These are phyloP conservation scores for Oxyteleia sp. DNA, from an alignment of 2,888 invertebrate species.

Conservation along the genomic window DNA sequence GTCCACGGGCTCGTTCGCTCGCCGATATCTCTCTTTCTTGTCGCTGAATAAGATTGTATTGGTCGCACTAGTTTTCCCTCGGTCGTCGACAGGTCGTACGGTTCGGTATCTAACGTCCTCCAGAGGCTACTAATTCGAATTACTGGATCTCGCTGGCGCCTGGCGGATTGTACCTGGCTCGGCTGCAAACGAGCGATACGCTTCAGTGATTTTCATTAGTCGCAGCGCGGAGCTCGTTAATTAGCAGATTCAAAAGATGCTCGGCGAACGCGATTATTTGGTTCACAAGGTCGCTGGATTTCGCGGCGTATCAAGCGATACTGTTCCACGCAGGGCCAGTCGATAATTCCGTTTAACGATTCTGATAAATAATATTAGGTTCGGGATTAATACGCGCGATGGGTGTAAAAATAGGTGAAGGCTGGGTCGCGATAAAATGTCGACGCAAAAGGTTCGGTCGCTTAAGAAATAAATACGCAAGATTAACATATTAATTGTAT, in stretches of 20 bases:
- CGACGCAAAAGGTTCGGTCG: too few relatives aligned
- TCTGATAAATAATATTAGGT: neutral
- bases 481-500: too few relatives aligned
- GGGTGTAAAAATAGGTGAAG: neutral
- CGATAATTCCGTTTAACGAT: neutral
- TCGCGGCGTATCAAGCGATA: constrained; percentile 10
- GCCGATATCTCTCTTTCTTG: constrained; percentile 46
- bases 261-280: constrained; percentile 41
- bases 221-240: constrained; percentile 63
- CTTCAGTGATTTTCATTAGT: constrained; percentile 66
- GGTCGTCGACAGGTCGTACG: constrained; percentile 66
- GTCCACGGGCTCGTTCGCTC: constrained; percentile 26
- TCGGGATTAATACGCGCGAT: neutral
- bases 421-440: neutral
- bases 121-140: constrained; percentile 64
- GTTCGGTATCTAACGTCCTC: constrained; percentile 60
- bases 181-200: constrained; percentile 52
- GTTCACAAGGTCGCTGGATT: constrained; percentile 55
- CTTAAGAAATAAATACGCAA: too few relatives aligned
- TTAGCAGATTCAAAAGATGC: constrained; percentile 59
- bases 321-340: neutral
- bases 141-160: constrained; percentile 64
- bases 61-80: constrained; percentile 62
- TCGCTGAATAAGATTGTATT: constrained; percentile 31
- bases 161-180: constrained; percentile 30